Percentiles rank a stretch among this genome's conserved stretches.
Evolutionary conservation across 2,888 invertebrate genomes (phyloP).

Genomic region (Eupsilia transversa): DNA sequence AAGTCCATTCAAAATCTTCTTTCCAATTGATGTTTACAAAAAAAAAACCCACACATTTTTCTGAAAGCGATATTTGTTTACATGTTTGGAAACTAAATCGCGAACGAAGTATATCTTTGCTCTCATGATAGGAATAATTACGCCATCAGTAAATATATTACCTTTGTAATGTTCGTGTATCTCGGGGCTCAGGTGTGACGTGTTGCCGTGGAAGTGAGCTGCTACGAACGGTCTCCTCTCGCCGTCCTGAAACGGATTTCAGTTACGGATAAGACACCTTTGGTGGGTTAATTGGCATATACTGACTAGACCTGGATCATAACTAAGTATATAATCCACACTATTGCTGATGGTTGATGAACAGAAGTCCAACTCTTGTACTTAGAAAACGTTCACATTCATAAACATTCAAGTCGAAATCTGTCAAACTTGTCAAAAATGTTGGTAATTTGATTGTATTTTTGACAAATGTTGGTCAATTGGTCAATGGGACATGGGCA

Average conservation of each 20-base stretch:
- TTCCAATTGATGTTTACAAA: background rate
- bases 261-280: constrained; percentile 12
- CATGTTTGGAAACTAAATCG: background rate
- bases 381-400: too few relatives aligned
- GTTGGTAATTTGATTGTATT: too few relatives aligned
- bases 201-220: constrained; percentile 92
- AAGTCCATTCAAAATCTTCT: background rate
- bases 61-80: background rate
- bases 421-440: too few relatives aligned
- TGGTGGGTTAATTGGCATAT: background rate
- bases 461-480: too few relatives aligned
- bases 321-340: too few relatives aligned
- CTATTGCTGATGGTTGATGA: background rate
- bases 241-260: constrained; percentile 70
- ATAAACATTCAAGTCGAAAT: too few relatives aligned
- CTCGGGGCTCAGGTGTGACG: constrained; percentile 89
- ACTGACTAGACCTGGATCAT: too few relatives aligned
- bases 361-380: too few relatives aligned
- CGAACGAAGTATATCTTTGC: background rate
- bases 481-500: too few relatives aligned
- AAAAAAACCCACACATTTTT: too few relatives aligned
- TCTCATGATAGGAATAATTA: background rate
- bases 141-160: constrained; percentile 64
- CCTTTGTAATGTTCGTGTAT: constrained; percentile 91
- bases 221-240: constrained; percentile 85